A percentile compares a stretch with the other conserved stretches of the same genome.
These are phyloP conservation scores for Lomographa bimaculata DNA, from an alignment of 2,888 invertebrate genomes.

Conservation along the genomic window DNA sequence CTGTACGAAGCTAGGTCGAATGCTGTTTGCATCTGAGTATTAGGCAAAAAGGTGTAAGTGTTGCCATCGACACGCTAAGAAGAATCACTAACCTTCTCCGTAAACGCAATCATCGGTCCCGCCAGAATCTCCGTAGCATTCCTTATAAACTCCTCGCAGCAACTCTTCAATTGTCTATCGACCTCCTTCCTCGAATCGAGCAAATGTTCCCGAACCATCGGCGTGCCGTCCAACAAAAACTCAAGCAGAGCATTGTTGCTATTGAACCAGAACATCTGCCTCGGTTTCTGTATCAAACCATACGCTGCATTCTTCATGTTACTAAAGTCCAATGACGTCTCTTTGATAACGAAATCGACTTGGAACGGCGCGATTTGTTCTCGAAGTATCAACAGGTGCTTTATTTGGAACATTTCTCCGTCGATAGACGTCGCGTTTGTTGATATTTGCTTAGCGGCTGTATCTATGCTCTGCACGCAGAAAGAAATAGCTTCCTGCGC, in stretches of 20 bases:
- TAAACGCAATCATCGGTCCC: slow-evolving; percentile 88
- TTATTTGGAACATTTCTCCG: slow-evolving; percentile 98
- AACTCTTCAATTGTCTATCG: slow-evolving; percentile 94
- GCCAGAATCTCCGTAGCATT: slow-evolving; percentile 90
- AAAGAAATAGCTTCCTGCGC: slow-evolving; percentile 97
- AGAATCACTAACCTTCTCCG: slow-evolving; percentile 87
- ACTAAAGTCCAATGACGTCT: slow-evolving; percentile 89
- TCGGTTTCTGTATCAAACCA: slow-evolving; percentile 89
- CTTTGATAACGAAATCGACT: slow-evolving; percentile 96
- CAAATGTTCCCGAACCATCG: slow-evolving; percentile 95
- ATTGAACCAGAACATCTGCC: slow-evolving; percentile 93
- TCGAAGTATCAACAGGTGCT: slow-evolving; percentile 97
- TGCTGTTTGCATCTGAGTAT: no score
- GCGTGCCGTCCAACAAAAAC: slow-evolving; percentile 96
- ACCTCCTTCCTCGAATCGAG: slow-evolving; percentile 98
- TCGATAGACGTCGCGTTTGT: slow-evolving; percentile 92
- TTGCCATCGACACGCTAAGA: no score
- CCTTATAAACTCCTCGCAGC: slow-evolving; percentile 94
- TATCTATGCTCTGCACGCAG: slow-evolving; percentile 95
- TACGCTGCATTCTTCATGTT: slow-evolving; percentile 94
- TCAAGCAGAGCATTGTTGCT: slow-evolving; percentile 96
- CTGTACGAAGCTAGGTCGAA: no score
- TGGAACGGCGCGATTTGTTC: slow-evolving; percentile 99
- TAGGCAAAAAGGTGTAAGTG: no score
- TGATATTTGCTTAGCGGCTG: slow-evolving; percentile 91